phyloP scores from a whole-genome alignment of 2,888 invertebrate genomes.

The Ophonus ardosiacus region DNA sequence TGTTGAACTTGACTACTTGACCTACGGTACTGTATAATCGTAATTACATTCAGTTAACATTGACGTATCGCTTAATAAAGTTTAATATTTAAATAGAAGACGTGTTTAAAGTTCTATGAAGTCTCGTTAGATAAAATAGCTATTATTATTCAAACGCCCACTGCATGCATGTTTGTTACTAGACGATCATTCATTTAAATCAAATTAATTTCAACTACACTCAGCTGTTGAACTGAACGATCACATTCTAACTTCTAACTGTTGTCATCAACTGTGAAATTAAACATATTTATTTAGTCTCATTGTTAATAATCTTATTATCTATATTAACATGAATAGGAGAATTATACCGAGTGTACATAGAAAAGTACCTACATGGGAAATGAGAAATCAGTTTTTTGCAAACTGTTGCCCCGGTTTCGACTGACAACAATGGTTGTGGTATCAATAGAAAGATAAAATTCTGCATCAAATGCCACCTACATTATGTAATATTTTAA shows the following conservation, averaged over 20 bases:
- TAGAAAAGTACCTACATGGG: too few relatives aligned
- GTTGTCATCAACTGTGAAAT: neutral
- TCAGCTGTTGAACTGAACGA: neutral
- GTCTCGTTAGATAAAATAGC: slow-evolving; percentile 26
- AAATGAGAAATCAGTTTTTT: too few relatives aligned
- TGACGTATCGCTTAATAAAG: neutral
- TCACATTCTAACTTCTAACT: slow-evolving; percentile 9
- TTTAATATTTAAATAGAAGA: neutral
- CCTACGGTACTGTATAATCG: neutral
- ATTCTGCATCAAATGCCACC: too few relatives aligned
- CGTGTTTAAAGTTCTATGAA: slow-evolving; percentile 17
- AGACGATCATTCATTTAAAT: slow-evolving; percentile 20
- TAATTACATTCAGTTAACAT: neutral
- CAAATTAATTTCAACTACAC: slow-evolving; percentile 19
- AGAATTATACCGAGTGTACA: too few relatives aligned
- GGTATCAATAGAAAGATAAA: too few relatives aligned
- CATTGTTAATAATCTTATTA: neutral
- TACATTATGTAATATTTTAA: too few relatives aligned
- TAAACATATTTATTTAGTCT: neutral
- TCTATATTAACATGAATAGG: too few relatives aligned
- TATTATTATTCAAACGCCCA: slow-evolving; percentile 26
- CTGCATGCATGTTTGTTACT: slow-evolving; percentile 26
- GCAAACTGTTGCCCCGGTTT: too few relatives aligned
- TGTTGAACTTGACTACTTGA: too few relatives aligned
- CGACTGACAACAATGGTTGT: too few relatives aligned